phyloP scores from a whole-genome alignment of 2,888 invertebrate species.

The Coleophora flavipennella region DNA sequence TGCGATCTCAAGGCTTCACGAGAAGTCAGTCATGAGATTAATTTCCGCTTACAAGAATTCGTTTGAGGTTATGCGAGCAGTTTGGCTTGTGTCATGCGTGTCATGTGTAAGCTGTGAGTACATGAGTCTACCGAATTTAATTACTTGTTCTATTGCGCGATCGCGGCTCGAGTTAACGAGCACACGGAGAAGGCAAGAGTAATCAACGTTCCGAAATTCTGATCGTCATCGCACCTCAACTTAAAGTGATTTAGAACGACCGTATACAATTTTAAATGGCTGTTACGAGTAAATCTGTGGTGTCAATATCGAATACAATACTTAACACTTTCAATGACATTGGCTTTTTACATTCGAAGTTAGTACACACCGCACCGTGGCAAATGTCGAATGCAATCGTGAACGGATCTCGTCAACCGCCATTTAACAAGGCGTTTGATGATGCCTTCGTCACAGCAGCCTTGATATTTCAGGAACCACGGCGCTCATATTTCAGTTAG shows the following conservation, averaged over 20 bases:
- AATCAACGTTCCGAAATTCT: constrained; percentile 29
- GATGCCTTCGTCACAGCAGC: constrained; percentile 9
- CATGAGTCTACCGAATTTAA: constrained; percentile 14
- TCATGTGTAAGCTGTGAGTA: constrained; percentile 7
- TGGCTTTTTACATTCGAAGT: constrained; percentile 7
- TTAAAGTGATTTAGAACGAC: constrained; percentile 12
- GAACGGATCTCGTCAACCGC: constrained; percentile 15
- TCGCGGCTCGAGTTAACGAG: constrained; percentile 14
- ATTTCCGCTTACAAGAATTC: constrained; percentile 18
- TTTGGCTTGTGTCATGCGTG: constrained; percentile 17
- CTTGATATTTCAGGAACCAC: constrained; percentile 17
- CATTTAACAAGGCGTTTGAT: constrained; percentile 11
- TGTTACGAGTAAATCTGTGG: no score
- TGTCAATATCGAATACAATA: no score
- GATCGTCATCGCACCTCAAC: not conserved
- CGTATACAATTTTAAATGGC: constrained; percentile 10
- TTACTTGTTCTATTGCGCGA: constrained; percentile 24
- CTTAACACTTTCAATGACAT: constrained; percentile 4
- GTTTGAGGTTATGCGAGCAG: not conserved
- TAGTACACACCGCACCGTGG: constrained; percentile 15
- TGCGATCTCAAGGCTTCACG: not conserved
- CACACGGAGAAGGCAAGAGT: constrained; percentile 35
- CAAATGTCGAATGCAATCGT: constrained; percentile 17
- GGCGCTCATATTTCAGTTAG: no score
- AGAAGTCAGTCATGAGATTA: constrained; percentile 6